Base-by-base conservation (phyloP, 2,888 invertebrate species). In the Diplolepis rosae region DNA sequence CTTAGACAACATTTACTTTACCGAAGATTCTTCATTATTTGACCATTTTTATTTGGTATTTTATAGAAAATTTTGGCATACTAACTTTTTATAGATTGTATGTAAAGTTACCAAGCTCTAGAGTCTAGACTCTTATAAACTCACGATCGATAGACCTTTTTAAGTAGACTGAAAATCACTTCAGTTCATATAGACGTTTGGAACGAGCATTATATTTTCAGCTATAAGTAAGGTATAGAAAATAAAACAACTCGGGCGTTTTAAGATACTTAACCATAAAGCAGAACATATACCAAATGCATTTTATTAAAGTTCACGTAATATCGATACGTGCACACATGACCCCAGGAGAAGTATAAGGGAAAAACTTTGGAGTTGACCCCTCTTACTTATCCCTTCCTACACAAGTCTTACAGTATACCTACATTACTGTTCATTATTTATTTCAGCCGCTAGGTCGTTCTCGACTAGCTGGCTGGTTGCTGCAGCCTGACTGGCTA, bases 361-460 rank as follows among this genome's bases (percentile, higher is more conserved):
- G n/a, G n/a, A 27, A 61, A 22, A 61, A 39, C 39, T 61, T 61
- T 39, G 39, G 35, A 61, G 15, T 39, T 61, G 39, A 61, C 61
- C 39, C 61, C 61, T 35, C 24, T 24, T 61, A 24, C 24, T 61
- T 24, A 39, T 54, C n/a, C n/a, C 35, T 27, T 4, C 39, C 39
- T 39, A 39, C 24, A 9, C 39, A 39, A 61, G 24, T n/a, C 7
- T 4, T 54, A 32, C 32, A 18, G 22, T 61, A 61, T 61, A 42
- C 61, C 61, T 74, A 70, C n/a, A n/a, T n/a, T n/a, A n/a, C 72
- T 68, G 72, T 79, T 72, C 66, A 65, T 80, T 80, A 81, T 81
- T 81, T 78, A 79, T 79, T 80, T 75, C 76, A 76, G 65, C 65
- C 70, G 72, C 71, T 70, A 73, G 77, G 70, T 70, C 68, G 68